Percentiles rank a stretch among this genome's conserved stretches.
Evolutionary conservation across 2,797 vertebrate genomes (phyloP).

Genomic region (Coluber constrictor): DNA sequence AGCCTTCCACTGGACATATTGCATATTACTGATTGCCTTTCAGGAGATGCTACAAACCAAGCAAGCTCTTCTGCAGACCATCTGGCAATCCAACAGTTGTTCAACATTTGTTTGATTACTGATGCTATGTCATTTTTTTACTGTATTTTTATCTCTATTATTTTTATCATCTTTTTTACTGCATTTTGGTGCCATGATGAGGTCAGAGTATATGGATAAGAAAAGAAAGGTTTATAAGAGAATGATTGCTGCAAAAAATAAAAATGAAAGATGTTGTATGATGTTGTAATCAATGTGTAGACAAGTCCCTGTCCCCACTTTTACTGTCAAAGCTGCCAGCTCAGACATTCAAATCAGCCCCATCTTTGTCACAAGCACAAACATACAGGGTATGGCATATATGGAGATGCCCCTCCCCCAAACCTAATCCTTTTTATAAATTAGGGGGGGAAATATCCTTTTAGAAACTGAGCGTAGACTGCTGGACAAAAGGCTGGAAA

Average conservation of each 20-base stretch:
- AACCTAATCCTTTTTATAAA: background rate
- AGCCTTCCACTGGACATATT: background rate
- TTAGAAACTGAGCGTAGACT: background rate
- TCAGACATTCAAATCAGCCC: background rate
- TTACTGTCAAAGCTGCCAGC: background rate
- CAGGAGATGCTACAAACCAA: background rate
- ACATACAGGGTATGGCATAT: background rate
- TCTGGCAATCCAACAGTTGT: background rate
- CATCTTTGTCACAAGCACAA: background rate
- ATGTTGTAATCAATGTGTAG: background rate
- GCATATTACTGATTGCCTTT: background rate
- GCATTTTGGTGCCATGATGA: background rate
- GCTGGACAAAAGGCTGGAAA: background rate
- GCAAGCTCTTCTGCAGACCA: background rate
- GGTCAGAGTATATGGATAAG: background rate
- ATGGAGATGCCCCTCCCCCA: background rate
- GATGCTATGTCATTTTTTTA: background rate
- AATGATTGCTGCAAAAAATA: background rate
- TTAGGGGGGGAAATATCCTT: background rate
- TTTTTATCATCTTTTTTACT: background rate
- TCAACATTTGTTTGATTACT: background rate
- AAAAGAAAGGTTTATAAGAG: background rate
- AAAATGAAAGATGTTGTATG: background rate
- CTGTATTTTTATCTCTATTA: background rate
- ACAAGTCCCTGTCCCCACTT: background rate